Conservation (phyloP, 2,113 vertebrate genomes). For the Podarcis raffonei region DNA sequence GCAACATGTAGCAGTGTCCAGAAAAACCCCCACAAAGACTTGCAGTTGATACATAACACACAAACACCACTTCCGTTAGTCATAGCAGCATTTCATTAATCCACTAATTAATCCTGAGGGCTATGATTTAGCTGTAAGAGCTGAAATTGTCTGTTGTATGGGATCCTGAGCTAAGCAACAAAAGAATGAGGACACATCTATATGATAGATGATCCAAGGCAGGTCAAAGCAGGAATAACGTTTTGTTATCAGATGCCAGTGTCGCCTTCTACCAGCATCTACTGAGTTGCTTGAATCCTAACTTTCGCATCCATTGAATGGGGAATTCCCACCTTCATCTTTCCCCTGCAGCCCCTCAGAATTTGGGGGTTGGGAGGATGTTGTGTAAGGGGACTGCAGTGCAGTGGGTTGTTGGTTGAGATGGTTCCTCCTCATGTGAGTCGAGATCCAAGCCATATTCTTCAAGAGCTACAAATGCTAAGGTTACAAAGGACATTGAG, state of each 20-base stretch:
- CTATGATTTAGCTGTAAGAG: background rate
- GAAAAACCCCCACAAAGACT: too few relatives aligned
- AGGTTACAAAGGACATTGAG: conserved; percentile 74
- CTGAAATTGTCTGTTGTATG: accelerated
- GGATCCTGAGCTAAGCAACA: background rate
- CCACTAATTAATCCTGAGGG: background rate
- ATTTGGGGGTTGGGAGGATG: background rate
- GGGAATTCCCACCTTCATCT: background rate
- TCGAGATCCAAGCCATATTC: background rate
- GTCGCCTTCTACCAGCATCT: conserved; percentile 70
- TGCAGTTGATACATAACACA: too few relatives aligned
- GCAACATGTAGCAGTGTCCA: too few relatives aligned
- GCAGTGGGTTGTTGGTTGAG: background rate
- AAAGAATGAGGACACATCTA: background rate
- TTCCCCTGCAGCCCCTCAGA: background rate
- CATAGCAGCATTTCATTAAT: too few relatives aligned
- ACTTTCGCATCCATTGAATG: background rate
- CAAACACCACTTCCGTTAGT: too few relatives aligned
- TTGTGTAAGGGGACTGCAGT: background rate
- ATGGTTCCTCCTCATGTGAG: background rate
- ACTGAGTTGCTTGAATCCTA: conserved; percentile 47
- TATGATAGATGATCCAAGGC: conserved; percentile 52
- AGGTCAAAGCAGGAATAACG: conserved; percentile 64
- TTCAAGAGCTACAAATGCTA: conserved; percentile 27
- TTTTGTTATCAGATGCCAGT: conserved; percentile 66